A percentile compares a stretch with the other conserved stretches of the same genome.
Evolutionary conservation across 2,888 invertebrate genomes (phyloP).

Genomic region (Drosophila seclusa): DNA sequence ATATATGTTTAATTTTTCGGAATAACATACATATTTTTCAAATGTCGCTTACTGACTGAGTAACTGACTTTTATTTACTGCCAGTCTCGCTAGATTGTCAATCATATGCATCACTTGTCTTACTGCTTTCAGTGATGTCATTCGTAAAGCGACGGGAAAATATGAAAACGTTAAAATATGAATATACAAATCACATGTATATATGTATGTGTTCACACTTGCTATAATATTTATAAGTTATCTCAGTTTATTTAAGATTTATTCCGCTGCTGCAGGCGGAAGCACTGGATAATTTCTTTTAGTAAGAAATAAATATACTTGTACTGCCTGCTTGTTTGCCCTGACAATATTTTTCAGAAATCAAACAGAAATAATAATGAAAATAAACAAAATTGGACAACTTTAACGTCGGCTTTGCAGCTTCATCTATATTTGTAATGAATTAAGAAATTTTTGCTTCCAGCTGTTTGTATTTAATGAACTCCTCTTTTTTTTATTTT

Average conservation of each 20-base stretch:
- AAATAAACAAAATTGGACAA: slow-evolving; percentile 4
- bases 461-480: slow-evolving; percentile 54
- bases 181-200: slow-evolving; percentile 6
- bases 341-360: slow-evolving; percentile 11
- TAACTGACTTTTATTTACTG: slow-evolving; percentile 39
- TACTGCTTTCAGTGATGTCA: slow-evolving; percentile 44
- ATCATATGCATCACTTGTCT: slow-evolving; percentile 74
- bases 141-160: slow-evolving; percentile 25
- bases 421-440: slow-evolving; percentile 7
- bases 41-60: slow-evolving; percentile 49
- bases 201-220: neutral
- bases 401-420: neutral
- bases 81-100: slow-evolving; percentile 58
- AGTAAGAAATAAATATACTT: neutral
- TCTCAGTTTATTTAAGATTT: slow-evolving; percentile 40
- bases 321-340: slow-evolving; percentile 2
- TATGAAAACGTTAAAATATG: slow-evolving; percentile 4
- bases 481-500: slow-evolving; percentile 19
- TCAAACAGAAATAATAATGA: slow-evolving; percentile 5
- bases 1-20: slow-evolving; percentile 60
- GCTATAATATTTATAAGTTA: slow-evolving; percentile 34
- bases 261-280: slow-evolving; percentile 8
- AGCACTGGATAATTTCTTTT: slow-evolving; percentile 24
- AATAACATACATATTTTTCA: slow-evolving; percentile 54
- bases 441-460: slow-evolving; percentile 24